Percentiles rank a stretch among this genome's conserved stretches.
Conservation (phyloP, 2,113 vertebrate genomes). For the Percopsis transmontana region DNA sequence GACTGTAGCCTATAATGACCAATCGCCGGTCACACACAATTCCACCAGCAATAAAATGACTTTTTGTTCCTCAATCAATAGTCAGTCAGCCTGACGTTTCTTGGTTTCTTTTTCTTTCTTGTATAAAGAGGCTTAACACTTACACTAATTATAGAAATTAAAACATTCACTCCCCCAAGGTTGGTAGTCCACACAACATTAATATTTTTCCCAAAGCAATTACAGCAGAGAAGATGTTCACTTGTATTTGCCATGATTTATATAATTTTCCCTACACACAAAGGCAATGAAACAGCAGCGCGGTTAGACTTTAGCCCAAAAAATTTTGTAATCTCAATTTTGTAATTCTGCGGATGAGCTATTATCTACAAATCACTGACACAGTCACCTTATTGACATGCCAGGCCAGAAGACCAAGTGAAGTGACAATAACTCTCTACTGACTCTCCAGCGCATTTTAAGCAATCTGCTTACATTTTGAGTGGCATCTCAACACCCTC, state of each 20-base stretch:
- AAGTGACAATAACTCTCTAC: slow-evolving; percentile 29
- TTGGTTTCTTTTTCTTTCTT: neutral
- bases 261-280: slow-evolving; percentile 11
- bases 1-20: slow-evolving; percentile 10
- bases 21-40: slow-evolving; percentile 31
- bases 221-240: slow-evolving; percentile 14
- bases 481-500: slow-evolving; percentile 8
- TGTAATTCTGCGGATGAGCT: neutral
- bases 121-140: slow-evolving; percentile 21
- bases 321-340: neutral
- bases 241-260: slow-evolving; percentile 1
- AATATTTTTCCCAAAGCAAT: slow-evolving; percentile 38
- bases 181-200: slow-evolving; percentile 28
- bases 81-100: slow-evolving; percentile 3
- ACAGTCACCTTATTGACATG: slow-evolving; percentile 41
- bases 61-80: slow-evolving; percentile 31
- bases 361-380: slow-evolving; percentile 16
- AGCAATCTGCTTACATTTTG: slow-evolving; percentile 36
- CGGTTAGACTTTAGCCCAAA: slow-evolving; percentile 4
- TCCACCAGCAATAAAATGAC: slow-evolving; percentile 26
- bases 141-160: slow-evolving; percentile 29
- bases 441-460: slow-evolving; percentile 24
- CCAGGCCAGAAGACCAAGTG: slow-evolving; percentile 30
- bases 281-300: slow-evolving; percentile 11
- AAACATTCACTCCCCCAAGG: slow-evolving; percentile 20